These are phyloP conservation scores for Coluber constrictor DNA, from an alignment of 2,797 vertebrate species.

Conservation along the genomic window DNA sequence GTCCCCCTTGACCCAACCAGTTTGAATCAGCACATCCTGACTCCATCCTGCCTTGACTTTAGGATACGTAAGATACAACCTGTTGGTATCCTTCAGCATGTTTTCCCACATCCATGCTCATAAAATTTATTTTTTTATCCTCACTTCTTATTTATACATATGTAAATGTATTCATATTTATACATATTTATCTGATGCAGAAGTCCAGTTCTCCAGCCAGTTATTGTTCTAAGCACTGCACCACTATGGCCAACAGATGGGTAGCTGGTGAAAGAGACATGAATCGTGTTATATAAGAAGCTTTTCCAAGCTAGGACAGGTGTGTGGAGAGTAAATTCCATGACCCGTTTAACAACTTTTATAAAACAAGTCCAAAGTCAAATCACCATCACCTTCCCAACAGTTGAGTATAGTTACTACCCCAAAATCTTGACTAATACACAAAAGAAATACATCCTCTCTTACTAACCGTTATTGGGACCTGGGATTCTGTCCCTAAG, in stretches of 20 bases:
- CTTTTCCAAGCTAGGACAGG: not conserved
- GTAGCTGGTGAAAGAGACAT: not conserved
- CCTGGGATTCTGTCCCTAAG: not conserved
- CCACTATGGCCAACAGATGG: not conserved
- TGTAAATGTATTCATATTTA: too few relatives aligned
- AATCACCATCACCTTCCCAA: too few relatives aligned
- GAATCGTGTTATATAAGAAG: too few relatives aligned
- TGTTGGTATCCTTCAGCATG: not conserved
- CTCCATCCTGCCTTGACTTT: not conserved
- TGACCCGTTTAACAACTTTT: not conserved
- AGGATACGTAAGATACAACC: not conserved
- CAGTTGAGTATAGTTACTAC: not conserved
- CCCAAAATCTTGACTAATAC: not conserved
- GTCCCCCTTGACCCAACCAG: not conserved
- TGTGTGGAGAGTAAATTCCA: not conserved
- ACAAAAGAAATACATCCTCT: not conserved
- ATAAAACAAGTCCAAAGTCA: not conserved
- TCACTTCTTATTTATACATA: not conserved
- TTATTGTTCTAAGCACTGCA: too few relatives aligned
- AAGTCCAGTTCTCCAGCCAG: not conserved
- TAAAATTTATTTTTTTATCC: not conserved
- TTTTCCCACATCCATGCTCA: not conserved
- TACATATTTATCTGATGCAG: not conserved
- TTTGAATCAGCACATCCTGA: not conserved
- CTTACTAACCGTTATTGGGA: not conserved